phyloP scores from a whole-genome alignment of 2,888 invertebrate genomes.

The Acutogordius australiensis region DNA sequence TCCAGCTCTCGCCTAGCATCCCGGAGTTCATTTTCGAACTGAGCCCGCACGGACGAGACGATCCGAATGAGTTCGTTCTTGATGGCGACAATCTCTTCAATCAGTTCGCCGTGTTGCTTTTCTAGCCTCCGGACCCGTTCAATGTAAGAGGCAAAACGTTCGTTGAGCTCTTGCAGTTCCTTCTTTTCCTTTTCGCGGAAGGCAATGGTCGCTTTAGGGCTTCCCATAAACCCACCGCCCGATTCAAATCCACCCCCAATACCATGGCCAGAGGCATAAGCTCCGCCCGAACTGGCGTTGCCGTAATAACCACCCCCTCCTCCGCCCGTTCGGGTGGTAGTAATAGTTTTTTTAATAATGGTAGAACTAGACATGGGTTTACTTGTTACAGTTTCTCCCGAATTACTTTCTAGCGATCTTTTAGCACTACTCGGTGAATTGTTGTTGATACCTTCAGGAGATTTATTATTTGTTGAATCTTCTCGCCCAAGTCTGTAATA shows the following conservation, averaged over 20 bases:
- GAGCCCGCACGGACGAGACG: conserved; percentile 1
- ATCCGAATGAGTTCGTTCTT: conserved; percentile 15
- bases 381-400: background rate
- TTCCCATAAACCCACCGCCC: conserved; percentile 17
- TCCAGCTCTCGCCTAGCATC: conserved; percentile 27
- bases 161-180: conserved; percentile 29
- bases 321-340: conserved; percentile 11
- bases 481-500: too few relatives aligned
- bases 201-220: conserved; percentile 24
- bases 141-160: conserved; percentile 28
- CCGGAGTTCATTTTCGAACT: conserved; percentile 26
- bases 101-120: conserved; percentile 25
- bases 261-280: too few relatives aligned
- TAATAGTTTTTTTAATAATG: conserved; percentile 1
- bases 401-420: background rate
- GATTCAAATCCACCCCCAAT: conserved; percentile 12
- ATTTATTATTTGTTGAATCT: background rate
- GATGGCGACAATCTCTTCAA: conserved; percentile 22
- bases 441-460: background rate
- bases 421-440: too few relatives aligned
- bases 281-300: background rate
- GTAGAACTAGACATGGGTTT: background rate
- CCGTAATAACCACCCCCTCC: conserved; percentile 11
- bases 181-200: conserved; percentile 27
- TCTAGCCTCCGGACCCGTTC: conserved; percentile 26